Percentiles rank a stretch among this genome's conserved stretches.
These are phyloP conservation scores for Ciona savignyi DNA, from an alignment of 23 tunicate genomes.

Conservation along the genomic window DNA sequence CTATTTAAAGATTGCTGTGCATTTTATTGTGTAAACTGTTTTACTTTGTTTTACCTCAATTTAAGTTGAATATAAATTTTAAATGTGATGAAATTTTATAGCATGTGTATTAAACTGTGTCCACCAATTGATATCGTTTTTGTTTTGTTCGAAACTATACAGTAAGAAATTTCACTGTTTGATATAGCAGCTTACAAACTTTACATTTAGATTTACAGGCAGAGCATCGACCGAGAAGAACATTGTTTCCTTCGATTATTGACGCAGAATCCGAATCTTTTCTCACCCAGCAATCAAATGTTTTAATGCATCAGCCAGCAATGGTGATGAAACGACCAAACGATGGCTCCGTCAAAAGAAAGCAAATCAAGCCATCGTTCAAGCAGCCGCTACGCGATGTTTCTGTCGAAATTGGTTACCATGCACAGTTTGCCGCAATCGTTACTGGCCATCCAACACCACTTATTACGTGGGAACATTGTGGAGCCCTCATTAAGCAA, in stretches of 20 bases:
- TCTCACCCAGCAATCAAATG: constrained; percentile 1
- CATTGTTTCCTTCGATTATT: not conserved
- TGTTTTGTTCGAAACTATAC: too few species aligned
- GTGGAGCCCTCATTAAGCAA: constrained; percentile 22
- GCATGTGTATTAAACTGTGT: too few species aligned
- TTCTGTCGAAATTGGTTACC: not conserved
- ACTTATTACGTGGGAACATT: constrained; percentile 49
- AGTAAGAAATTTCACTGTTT: too few species aligned
- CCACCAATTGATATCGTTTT: too few species aligned
- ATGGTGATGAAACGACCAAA: constrained; percentile 31
- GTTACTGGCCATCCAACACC: constrained; percentile 49
- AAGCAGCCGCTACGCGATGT: constrained; percentile 32
- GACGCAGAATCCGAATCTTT: not conserved
- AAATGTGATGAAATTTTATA: too few species aligned
- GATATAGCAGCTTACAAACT: too few species aligned
- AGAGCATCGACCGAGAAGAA: not conserved
- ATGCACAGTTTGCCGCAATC: constrained; percentile 26
- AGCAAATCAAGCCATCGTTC: constrained; percentile 26
- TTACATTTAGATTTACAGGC: not conserved
- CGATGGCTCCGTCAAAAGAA: not conserved
- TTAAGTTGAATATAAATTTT: too few species aligned
- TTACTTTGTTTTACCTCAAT: too few species aligned
- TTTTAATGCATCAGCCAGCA: constrained; percentile 33
- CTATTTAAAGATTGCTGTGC: too few species aligned
- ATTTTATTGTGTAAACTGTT: too few species aligned